phyloP scores from a whole-genome alignment of 1,140 invertebrate genomes.

The Contarinia nasturtii region DNA sequence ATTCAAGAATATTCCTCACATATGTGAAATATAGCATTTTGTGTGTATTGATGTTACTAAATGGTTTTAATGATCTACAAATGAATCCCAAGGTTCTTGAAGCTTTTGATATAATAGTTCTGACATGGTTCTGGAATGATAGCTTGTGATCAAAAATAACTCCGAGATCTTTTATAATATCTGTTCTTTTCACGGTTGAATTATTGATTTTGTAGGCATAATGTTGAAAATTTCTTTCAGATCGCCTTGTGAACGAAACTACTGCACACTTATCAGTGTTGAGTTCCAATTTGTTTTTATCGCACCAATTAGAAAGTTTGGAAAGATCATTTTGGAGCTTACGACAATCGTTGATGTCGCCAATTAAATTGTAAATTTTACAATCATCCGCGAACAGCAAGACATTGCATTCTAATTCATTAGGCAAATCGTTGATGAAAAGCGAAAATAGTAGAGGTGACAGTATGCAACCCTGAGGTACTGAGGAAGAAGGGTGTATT shows the following conservation, averaged over 20 bases:
- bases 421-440: not conserved
- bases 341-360: not conserved
- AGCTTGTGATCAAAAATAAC: not conserved
- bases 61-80: not conserved
- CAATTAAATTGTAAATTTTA: not conserved
- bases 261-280: not conserved
- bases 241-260: not conserved
- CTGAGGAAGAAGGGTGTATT: not conserved
- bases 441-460: not conserved
- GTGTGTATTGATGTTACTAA: not conserved
- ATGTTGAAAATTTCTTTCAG: not conserved
- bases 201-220: not conserved
- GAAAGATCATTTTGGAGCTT: not conserved
- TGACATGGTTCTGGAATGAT: not conserved
- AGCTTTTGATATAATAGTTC: not conserved
- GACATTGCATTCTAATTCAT: not conserved
- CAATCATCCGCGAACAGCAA: not conserved
- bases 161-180: not conserved
- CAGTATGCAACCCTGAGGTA: slow-evolving; percentile 1
- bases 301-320: not conserved
- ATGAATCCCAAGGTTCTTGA: not conserved
- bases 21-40: not conserved
- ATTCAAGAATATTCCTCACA: not conserved
- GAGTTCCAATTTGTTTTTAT: not conserved
- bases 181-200: not conserved